A percentile compares a stretch with the other conserved stretches of the same genome.
Evolutionary conservation across 2,113 vertebrate species (phyloP).

Genomic region (Phycodurus eques): DNA sequence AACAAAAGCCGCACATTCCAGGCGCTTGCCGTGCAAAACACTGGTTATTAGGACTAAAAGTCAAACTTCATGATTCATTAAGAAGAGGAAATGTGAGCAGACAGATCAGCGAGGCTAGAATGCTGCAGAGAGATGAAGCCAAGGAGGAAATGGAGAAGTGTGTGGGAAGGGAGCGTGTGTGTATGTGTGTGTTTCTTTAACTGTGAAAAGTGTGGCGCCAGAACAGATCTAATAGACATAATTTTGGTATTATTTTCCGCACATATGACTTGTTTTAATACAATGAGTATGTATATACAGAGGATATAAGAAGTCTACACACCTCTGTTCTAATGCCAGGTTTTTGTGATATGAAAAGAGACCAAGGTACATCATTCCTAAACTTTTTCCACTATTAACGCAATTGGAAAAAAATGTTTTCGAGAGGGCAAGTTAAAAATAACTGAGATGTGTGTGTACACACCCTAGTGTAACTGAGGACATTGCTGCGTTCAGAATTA

Average conservation of each 20-base stretch:
- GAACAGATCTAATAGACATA: conserved; percentile 11
- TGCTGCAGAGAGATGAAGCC: conserved; percentile 41
- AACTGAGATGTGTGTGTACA: no score
- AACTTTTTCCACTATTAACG: neutral
- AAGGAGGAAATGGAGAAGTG: conserved; percentile 43
- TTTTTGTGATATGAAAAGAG: neutral
- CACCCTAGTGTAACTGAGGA: no score
- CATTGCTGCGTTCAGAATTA: no score
- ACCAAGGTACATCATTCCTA: neutral
- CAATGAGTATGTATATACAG: neutral
- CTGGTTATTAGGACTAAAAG: conserved; percentile 75
- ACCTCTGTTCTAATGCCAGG: neutral
- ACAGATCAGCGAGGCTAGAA: conserved; percentile 52
- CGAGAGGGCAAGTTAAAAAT: no score
- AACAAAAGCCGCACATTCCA: conserved; percentile 73
- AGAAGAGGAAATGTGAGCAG: conserved; percentile 76
- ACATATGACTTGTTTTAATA: conserved; percentile 11
- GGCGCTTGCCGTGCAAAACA: conserved; percentile 65
- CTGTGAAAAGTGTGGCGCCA: conserved; percentile 16
- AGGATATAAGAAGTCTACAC: neutral
- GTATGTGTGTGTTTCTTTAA: conserved; percentile 18
- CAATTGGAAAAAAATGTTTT: no score
- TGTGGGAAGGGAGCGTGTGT: conserved; percentile 22
- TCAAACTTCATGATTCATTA: conserved; percentile 84
- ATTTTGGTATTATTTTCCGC: conserved; percentile 18